phyloP scores from a whole-genome alignment of 2,113 vertebrate genomes.

The Paraplagusia blochii region DNA sequence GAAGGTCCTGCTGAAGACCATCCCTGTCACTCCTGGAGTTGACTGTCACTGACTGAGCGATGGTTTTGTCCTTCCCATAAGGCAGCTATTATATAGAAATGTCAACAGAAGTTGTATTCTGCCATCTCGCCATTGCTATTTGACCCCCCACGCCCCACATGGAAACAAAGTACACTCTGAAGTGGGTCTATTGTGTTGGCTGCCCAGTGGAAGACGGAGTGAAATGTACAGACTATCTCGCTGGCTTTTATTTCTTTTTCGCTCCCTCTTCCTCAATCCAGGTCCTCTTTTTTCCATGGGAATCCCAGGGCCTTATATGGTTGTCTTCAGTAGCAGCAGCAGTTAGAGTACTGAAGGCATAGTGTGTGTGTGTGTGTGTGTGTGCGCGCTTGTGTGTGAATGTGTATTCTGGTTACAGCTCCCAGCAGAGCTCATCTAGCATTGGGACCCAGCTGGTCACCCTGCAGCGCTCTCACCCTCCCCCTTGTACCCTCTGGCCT shows the following conservation, averaged over 20 bases:
- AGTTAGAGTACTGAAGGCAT: conserved; percentile 38
- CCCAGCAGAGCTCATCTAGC: conserved; percentile 76
- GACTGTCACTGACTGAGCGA: conserved; percentile 37
- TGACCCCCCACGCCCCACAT: conserved; percentile 51
- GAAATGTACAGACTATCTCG: conserved; percentile 62
- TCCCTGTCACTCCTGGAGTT: conserved; percentile 43
- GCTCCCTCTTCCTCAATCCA: conserved; percentile 47
- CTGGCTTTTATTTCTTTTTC: conserved; percentile 29
- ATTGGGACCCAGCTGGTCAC: conserved; percentile 71
- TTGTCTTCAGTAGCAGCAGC: conserved; percentile 74
- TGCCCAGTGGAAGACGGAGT: conserved; percentile 59
- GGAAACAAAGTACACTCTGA: conserved; percentile 58
- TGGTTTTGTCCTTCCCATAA: conserved; percentile 45
- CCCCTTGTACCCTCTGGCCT: conserved; percentile 64
- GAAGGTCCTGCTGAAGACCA: conserved; percentile 3
- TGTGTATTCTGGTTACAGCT: conserved; percentile 71
- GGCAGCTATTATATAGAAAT: conserved; percentile 50
- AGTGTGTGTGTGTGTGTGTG: conserved; percentile 14
- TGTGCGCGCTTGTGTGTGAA: conserved; percentile 15
- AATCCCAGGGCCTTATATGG: conserved; percentile 96
- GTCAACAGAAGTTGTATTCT: conserved; percentile 44
- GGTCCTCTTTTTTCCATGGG: conserved; percentile 78
- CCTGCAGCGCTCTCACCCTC: conserved; percentile 54
- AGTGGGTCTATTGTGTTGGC: conserved; percentile 61
- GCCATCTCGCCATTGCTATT: conserved; percentile 30